Conservation (phyloP, 2,888 invertebrate genomes). For the Melieria picta region DNA sequence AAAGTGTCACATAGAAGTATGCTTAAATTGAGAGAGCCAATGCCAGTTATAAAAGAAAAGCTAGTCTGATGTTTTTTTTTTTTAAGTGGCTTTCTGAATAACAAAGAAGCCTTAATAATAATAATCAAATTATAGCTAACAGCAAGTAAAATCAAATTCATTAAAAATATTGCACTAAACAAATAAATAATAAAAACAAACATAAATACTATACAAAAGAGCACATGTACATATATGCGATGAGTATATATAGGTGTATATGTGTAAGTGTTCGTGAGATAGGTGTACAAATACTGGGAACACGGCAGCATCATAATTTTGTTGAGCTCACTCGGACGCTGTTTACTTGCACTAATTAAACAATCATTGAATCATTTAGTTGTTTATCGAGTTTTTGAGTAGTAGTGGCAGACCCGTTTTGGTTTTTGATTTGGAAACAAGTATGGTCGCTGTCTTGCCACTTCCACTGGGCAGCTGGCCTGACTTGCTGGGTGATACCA, state of each 20-base stretch:
- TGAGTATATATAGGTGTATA: conserved; percentile 17
- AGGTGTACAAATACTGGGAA: conserved; percentile 34
- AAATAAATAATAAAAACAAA: too few species aligned
- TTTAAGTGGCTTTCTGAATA: too few species aligned
- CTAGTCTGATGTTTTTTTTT: too few species aligned
- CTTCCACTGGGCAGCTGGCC: conserved; percentile 39
- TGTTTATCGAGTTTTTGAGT: conserved; percentile 66
- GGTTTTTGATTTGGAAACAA: conserved; percentile 67
- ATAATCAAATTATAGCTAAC: too few species aligned
- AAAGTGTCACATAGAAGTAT: too few species aligned
- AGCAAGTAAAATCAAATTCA: too few species aligned
- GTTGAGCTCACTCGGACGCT: background rate
- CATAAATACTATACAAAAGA: background rate
- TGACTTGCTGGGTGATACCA: conserved; percentile 36
- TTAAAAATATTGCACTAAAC: too few species aligned
- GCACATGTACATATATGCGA: conserved; percentile 13
- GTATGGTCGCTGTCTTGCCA: conserved; percentile 66
- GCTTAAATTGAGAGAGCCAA: too few species aligned
- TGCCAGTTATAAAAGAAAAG: too few species aligned
- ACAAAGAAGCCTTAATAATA: too few species aligned
- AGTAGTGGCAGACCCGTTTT: conserved; percentile 66
- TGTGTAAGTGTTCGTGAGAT: conserved; percentile 20
- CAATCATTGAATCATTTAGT: conserved; percentile 46
- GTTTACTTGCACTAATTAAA: background rate
- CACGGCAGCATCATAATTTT: conserved; percentile 7